Conservation (phyloP, 1,140 invertebrate species). For the Pseudomyrmex sp. region DNA sequence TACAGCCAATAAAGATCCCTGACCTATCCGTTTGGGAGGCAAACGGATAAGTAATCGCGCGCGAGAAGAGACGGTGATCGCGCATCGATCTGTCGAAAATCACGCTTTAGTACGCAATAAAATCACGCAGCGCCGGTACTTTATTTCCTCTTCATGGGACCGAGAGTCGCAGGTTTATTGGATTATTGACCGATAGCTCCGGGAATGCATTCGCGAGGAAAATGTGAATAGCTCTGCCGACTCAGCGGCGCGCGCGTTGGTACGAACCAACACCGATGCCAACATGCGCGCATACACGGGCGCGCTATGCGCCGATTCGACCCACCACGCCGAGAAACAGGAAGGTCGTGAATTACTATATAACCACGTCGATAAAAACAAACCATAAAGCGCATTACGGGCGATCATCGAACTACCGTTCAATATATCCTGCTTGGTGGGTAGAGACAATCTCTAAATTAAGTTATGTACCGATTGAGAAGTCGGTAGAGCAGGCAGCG, state of each 20-base stretch:
- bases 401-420: slow-evolving; percentile 82
- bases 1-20: slow-evolving; percentile 85
- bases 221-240: slow-evolving; percentile 62
- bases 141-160: slow-evolving; percentile 69
- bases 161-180: slow-evolving; percentile 69
- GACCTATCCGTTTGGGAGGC: slow-evolving; percentile 77
- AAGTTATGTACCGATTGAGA: slow-evolving; percentile 72
- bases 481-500: slow-evolving; percentile 82
- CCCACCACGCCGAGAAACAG: slow-evolving; percentile 63
- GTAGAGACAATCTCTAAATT: slow-evolving; percentile 77
- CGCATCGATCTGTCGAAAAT: slow-evolving; percentile 76
- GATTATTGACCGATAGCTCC: slow-evolving; percentile 69
- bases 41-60: slow-evolving; percentile 67
- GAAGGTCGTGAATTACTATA: slow-evolving; percentile 69
- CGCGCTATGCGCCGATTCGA: slow-evolving; percentile 3
- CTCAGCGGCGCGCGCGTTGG: slow-evolving; percentile 64
- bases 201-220: slow-evolving; percentile 65
- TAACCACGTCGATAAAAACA: slow-evolving; percentile 83
- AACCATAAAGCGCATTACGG: slow-evolving; percentile 83
- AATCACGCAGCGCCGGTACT: slow-evolving; percentile 72
- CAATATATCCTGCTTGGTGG: slow-evolving; percentile 76
- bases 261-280: slow-evolving; percentile 12
- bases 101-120: slow-evolving; percentile 75
- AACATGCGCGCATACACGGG: not conserved
- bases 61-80: slow-evolving; percentile 32